Conservation (phyloP, 2,888 invertebrate species). For the Escarpia spicata region DNA sequence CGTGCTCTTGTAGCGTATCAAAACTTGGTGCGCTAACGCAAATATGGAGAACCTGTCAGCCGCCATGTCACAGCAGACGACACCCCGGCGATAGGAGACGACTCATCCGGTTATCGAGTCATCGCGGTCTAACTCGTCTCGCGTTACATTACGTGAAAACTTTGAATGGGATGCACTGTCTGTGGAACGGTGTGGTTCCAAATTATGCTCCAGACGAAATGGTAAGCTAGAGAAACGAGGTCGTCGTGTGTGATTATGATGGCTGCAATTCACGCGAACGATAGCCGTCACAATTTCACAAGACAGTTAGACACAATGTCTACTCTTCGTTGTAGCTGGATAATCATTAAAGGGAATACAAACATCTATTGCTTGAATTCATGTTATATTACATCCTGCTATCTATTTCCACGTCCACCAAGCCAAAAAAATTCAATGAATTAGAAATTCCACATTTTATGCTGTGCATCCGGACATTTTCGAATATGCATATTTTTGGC, state of each 20-base stretch:
- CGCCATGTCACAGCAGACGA: not conserved
- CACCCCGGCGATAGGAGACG: not conserved
- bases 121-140: not conserved
- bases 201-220: not conserved
- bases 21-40: not conserved
- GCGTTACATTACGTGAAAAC: not conserved
- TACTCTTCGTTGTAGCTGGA: too few relatives aligned
- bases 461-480: too few relatives aligned
- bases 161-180: not conserved
- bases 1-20: not conserved
- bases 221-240: not conserved
- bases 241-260: not conserved
- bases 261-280: too few relatives aligned
- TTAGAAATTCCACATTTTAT: too few relatives aligned
- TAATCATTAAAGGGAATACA: too few relatives aligned
- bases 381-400: too few relatives aligned
- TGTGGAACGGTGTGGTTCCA: not conserved
- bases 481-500: too few relatives aligned
- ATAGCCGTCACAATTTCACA: too few relatives aligned
- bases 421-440: too few relatives aligned
- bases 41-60: not conserved
- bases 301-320: too few relatives aligned
- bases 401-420: too few relatives aligned
- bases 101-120: not conserved
- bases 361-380: too few relatives aligned